Conservation (phyloP, 2,113 vertebrate species). For the Perca schrenkii region DNA sequence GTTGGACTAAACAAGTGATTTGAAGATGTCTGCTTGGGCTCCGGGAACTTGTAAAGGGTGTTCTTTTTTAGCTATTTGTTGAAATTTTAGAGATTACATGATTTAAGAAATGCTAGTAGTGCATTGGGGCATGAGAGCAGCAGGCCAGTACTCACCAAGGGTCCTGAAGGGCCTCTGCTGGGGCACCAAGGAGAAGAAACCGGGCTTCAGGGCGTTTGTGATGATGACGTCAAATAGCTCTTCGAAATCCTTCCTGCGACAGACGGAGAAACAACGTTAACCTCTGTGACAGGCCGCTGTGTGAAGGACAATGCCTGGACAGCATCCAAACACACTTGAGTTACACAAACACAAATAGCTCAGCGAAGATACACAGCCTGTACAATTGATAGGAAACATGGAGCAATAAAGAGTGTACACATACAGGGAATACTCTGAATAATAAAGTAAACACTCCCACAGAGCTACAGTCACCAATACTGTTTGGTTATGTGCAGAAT, state of each 20-base stretch:
- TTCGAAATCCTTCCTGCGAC: conserved; percentile 91
- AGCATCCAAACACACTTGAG: conserved; percentile 8
- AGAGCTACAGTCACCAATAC: not conserved
- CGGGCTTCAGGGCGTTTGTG: conserved; percentile 97
- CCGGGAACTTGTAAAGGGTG: not conserved
- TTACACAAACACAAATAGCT: conserved; percentile 24
- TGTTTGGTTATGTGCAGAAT: not conserved
- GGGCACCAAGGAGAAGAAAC: conserved; percentile 94
- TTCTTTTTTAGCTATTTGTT: not conserved
- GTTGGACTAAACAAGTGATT: not conserved
- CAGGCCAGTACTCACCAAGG: conserved; percentile 86
- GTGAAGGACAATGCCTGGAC: conserved; percentile 30
- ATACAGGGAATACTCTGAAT: conserved; percentile 2
- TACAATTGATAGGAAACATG: conserved; percentile 22
- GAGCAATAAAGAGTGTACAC: conserved; percentile 24
- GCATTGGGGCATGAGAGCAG: not conserved
- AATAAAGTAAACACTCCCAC: conserved; percentile 47
- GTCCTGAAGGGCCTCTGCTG: conserved; percentile 93
- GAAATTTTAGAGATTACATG: not conserved
- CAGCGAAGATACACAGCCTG: conserved; percentile 13
- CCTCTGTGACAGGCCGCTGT: not conserved
- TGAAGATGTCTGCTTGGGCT: not conserved
- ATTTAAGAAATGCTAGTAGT: not conserved
- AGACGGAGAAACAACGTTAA: conserved; percentile 35
- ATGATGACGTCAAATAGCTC: conserved; percentile 95